Conservation (phyloP, 30 jellyfish, hydroid and myxozoan species). For the Hydractinia symbiolongicarpus region DNA sequence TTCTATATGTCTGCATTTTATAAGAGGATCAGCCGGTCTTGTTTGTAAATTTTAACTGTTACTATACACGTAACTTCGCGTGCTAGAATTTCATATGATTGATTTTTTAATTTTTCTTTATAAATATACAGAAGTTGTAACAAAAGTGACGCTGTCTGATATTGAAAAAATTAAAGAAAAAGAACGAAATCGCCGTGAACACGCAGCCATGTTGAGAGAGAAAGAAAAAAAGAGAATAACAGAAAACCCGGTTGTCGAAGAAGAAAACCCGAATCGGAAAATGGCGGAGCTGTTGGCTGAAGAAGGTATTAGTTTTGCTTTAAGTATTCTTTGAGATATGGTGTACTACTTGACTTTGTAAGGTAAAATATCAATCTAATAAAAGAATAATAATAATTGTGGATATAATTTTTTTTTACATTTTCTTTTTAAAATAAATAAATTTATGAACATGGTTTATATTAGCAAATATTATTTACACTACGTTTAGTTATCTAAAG, state of each 20-base stretch:
- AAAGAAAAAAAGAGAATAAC: constrained; percentile 31
- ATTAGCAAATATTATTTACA: too few species aligned
- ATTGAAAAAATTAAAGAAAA: constrained; percentile 46
- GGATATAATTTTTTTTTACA: too few species aligned
- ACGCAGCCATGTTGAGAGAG: constrained; percentile 17
- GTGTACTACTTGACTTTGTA: not conserved
- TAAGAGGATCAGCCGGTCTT: too few species aligned
- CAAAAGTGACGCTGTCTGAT: constrained; percentile 69
- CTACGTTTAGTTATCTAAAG: too few species aligned
- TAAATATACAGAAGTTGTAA: constrained; percentile 4
- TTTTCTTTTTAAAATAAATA: too few species aligned
- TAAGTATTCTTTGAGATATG: not conserved
- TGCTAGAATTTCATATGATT: too few species aligned
- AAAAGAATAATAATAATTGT: too few species aligned
- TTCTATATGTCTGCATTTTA: too few species aligned
- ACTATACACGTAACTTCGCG: too few species aligned
- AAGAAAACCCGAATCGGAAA: constrained; percentile 67
- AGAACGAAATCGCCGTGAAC: constrained; percentile 26
- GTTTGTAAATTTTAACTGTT: too few species aligned
- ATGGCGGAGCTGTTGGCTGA: constrained; percentile 64
- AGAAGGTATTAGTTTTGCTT: constrained; percentile 37
- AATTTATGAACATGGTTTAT: too few species aligned
- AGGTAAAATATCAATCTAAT: not conserved
- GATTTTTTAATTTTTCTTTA: too few species aligned
- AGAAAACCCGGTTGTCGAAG: constrained; percentile 33